Evolutionary conservation across 2,888 invertebrate species (phyloP), one percentile per base, ranked within the genome.

Genomic region (Microctonus brassicae): DNA sequence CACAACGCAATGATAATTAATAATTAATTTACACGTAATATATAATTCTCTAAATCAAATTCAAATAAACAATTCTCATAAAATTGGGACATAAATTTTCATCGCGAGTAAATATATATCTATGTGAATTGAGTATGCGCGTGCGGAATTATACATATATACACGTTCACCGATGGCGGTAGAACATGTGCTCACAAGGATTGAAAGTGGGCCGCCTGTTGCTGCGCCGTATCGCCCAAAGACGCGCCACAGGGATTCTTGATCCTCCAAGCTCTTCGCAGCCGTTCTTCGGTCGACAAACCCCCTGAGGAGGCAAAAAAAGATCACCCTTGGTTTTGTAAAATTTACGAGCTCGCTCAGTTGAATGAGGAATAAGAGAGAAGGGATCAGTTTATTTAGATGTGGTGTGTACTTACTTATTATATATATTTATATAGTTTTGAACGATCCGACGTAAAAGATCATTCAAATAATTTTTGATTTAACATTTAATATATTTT

Each of bases 181-280:
- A 73, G 63, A 57, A 69, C 58, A 73, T 64, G 72, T 67, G 72
- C 62, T 72, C 70, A 70, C 72, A 71, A 74, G 75, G 74, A 70
- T 75, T 70, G 75, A 64, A 67, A 74, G 70, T 66, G 73, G 76
- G 82, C 84, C 84, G 85, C 85, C 85, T 86, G 85, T 85, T 86
- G 85, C 85, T 85, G 82, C 76, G 75, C 64, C 33, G 17, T 20
- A 39, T 62, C 33, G 33, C n/a, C n/a, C 33, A 39, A 60, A 47
- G 76, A 80, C 79, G 80, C 82, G 80, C 84, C 78, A 82, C 81
- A 77, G 81, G 84, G 82, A 85, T 85, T 80, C 84, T 84, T 83
- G 84, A 83, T 83, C 83, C 84, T 83, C 80, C 77, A 80, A 79
- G 80, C 76, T 74, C 75, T 75, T 76, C 73, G 75, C 76, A 75